Base-by-base conservation (phyloP, 2,888 invertebrate genomes). In the Galeopsomyia nigrocyanea region DNA sequence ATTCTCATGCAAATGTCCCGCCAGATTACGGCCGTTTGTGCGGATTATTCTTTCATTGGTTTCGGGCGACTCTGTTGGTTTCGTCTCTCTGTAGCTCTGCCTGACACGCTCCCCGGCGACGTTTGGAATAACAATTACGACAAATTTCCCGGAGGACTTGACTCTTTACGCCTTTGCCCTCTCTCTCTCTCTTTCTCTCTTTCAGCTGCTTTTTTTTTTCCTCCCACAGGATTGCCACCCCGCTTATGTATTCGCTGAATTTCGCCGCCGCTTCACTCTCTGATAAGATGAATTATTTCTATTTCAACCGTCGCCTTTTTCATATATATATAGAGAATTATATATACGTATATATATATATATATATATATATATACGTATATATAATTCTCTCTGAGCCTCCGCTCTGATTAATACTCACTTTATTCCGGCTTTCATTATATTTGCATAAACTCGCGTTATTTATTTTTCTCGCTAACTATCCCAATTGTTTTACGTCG, bases 1-100 rank as follows among this genome's bases (percentile, higher is more conserved):
- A 82, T 82, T 83, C 80, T 82, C 82, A 83, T 82, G 82, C 81
- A 83, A 83, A 82, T 83, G 79, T 77, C 79, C 79, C 47, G 71
- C 79, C 80, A 80, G 82, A 82, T 82, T 83, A 82, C 82, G 80
- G 77, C 79, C 81, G 80, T 80, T 81, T 80, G 81, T 80, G 81
- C 57, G 78, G 80, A 81, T 81, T 80, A 81, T 81, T 81, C 78
- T 78, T 65, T 72, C 81, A 82, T 83, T 81, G 81, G 81, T 22
- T 51, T n/a, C n/a, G n/a, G 58, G 21, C 49, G 39, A 39, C 60
- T 63, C 55, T 10, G 6, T 46, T 46, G 22, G 58, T 60, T 21
- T 47, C 9, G 39, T 13, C 60, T 26, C 50, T 46, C 22, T 47
- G 10, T 39, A 39, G 10, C 39, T 68, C 22, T 31, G 56, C 63